These are phyloP conservation scores for Aleiodes sp. DNA, from an alignment of 1,140 invertebrate species.

Conservation along the genomic window DNA sequence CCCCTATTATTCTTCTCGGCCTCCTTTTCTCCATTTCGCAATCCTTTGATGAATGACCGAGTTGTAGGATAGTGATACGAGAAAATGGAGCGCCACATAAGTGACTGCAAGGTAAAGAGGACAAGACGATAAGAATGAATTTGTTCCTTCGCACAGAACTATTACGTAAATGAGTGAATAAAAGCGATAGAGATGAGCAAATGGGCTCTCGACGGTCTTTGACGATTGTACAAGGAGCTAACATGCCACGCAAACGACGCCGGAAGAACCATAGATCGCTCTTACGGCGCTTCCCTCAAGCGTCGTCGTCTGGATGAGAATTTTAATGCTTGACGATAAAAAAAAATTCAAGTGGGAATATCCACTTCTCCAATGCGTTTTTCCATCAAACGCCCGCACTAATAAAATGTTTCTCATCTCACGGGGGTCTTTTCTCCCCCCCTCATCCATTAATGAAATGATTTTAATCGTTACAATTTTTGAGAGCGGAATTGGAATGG, in stretches of 20 bases:
- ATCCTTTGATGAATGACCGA: neutral
- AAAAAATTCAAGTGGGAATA: constrained; percentile 21
- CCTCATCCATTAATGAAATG: no score
- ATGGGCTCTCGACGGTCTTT: constrained; percentile 9
- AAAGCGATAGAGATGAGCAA: neutral
- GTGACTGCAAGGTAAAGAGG: neutral
- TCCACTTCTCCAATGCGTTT: no score
- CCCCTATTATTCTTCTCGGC: no score
- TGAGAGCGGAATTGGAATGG: no score
- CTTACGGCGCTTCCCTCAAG: neutral
- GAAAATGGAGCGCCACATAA: neutral
- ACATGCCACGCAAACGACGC: neutral
- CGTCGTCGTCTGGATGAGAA: constrained; percentile 30
- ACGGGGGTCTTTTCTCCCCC: no score
- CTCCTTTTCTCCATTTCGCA: neutral
- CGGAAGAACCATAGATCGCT: constrained; percentile 6
- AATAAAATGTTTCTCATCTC: no score
- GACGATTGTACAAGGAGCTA: neutral
- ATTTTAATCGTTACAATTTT: no score
- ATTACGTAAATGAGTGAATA: neutral
- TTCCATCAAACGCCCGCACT: no score
- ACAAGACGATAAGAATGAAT: neutral
- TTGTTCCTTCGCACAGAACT: neutral
- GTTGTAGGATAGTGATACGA: neutral
- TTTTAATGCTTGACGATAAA: constrained; percentile 34